Conservation (phyloP, 2,113 vertebrate species). For the Tragelaphus imberbis region DNA sequence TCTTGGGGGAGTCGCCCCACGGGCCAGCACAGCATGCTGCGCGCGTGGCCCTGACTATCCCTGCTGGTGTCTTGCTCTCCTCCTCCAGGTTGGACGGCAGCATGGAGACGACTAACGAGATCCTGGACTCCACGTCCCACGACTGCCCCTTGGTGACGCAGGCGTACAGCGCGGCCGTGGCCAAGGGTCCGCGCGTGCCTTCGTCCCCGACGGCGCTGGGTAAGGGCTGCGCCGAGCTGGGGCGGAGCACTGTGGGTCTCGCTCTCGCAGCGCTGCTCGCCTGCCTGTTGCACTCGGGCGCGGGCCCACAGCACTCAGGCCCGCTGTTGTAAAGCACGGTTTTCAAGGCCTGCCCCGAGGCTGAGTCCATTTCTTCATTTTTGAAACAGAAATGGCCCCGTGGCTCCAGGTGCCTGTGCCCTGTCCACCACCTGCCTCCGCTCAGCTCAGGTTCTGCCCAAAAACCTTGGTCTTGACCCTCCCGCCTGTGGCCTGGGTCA, state of each 20-base stretch:
- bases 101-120: slow-evolving; percentile 92
- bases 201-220: slow-evolving; percentile 83
- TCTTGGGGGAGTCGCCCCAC: fast-evolving
- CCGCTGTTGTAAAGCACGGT: fast-evolving
- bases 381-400: background rate
- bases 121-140: slow-evolving; percentile 92
- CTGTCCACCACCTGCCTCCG: fast-evolving
- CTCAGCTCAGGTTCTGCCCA: background rate
- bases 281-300: background rate
- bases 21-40: fast-evolving
- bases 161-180: slow-evolving; percentile 85
- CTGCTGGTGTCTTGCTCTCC: background rate
- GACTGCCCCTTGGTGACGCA: slow-evolving; percentile 92
- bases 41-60: fast-evolving
- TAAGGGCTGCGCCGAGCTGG: slow-evolving; percentile 55
- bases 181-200: slow-evolving; percentile 87
- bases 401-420: background rate
- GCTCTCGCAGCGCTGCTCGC: fast-evolving
- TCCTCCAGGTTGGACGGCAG: slow-evolving; percentile 92
- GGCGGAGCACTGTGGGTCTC: fast-evolving
- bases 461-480: background rate
- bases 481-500: background rate
- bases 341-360: too few species aligned
- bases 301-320: background rate
- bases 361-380: background rate